phyloP scores from a whole-genome alignment of 2,888 invertebrate species.

The Tupiocoris notatus region DNA sequence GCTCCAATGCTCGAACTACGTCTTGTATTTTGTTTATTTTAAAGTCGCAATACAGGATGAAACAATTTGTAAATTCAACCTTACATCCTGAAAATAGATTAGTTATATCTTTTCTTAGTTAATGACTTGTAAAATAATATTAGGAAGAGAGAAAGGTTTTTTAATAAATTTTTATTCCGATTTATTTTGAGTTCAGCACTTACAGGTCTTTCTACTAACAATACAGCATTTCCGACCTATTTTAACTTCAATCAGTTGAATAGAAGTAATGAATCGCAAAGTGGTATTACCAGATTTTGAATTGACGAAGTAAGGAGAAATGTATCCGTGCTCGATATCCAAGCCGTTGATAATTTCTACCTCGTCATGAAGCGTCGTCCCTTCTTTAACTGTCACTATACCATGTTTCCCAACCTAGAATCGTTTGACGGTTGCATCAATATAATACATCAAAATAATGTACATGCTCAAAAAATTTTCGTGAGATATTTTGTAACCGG shows the following conservation, averaged over 20 bases:
- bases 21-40: constrained; percentile 39
- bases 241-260: constrained; percentile 2
- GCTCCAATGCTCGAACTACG: constrained; percentile 40
- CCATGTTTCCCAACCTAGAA: constrained; percentile 87
- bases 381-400: constrained; percentile 99
- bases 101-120: too few relatives aligned
- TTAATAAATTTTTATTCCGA: too few relatives aligned
- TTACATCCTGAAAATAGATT: constrained; percentile 38
- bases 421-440: too few relatives aligned
- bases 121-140: not conserved
- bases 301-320: constrained; percentile 99
- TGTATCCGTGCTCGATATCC: constrained; percentile 99
- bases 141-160: too few relatives aligned
- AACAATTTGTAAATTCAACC: constrained; percentile 42
- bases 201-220: too few relatives aligned
- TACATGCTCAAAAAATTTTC: too few relatives aligned
- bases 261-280: not conserved
- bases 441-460: not conserved
- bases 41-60: constrained; percentile 42
- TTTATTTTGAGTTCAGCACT: too few relatives aligned
- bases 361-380: constrained; percentile 94
- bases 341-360: constrained; percentile 96
- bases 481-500: too few relatives aligned
- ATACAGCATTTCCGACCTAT: too few relatives aligned
- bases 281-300: constrained; percentile 75